These are phyloP conservation scores for Amiota communis DNA, from an alignment of 2,888 invertebrate genomes.

Conservation along the genomic window DNA sequence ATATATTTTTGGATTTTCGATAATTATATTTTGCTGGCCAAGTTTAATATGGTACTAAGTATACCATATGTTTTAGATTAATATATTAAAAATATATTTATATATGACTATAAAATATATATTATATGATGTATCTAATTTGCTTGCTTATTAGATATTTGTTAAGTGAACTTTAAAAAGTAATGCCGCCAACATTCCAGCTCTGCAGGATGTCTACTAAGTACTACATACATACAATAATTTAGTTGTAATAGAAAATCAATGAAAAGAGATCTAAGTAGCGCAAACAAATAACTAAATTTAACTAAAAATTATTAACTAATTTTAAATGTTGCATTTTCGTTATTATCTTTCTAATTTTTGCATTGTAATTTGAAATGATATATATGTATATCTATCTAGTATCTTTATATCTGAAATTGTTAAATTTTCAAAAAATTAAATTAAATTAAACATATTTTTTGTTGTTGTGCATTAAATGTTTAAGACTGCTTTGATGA, in stretches of 20 bases:
- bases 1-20: slow-evolving; percentile 7
- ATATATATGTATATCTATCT: too few relatives aligned
- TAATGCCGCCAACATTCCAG: slow-evolving; percentile 16
- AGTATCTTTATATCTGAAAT: background rate
- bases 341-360: background rate
- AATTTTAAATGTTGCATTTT: slow-evolving; percentile 20
- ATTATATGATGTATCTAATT: too few relatives aligned
- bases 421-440: background rate
- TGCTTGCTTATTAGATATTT: background rate
- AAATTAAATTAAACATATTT: slow-evolving; percentile 33
- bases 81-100: too few relatives aligned
- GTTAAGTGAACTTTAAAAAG: slow-evolving; percentile 10
- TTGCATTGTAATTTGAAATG: background rate
- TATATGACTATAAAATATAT: too few relatives aligned
- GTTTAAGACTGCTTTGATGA: slow-evolving; percentile 43
- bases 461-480: slow-evolving; percentile 35
- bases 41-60: background rate
- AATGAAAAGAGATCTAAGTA: background rate
- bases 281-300: background rate
- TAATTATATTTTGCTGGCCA: slow-evolving; percentile 3
- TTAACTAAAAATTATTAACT: background rate
- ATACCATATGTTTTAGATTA: too few relatives aligned
- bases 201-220: slow-evolving; percentile 10
- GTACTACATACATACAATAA: slow-evolving; percentile 18
- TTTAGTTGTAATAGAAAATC: slow-evolving; percentile 35